phyloP scores from a whole-genome alignment of 2,888 invertebrate species.

The Leptothorax acervorum region DNA sequence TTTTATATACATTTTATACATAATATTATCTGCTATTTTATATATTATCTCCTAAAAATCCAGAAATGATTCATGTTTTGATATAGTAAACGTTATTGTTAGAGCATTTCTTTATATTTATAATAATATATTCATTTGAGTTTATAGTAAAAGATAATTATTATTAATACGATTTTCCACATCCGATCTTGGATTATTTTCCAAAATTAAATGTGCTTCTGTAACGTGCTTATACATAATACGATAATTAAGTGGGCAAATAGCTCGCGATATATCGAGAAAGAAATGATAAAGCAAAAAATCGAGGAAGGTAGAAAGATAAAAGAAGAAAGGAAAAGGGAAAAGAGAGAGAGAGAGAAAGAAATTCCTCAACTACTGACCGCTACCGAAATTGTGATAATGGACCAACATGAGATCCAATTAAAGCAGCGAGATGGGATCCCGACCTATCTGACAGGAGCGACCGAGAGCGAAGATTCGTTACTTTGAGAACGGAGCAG shows the following conservation, averaged over 20 bases:
- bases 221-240: not conserved
- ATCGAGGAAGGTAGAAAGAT: constrained; percentile 22
- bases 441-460: constrained; percentile 75
- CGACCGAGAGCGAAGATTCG: constrained; percentile 58
- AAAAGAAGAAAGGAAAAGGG: constrained; percentile 30
- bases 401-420: constrained; percentile 83
- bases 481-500: constrained; percentile 67
- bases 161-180: not conserved
- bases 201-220: not conserved
- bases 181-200: not conserved
- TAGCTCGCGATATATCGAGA: not conserved
- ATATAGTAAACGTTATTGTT: not conserved
- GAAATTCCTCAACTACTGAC: constrained; percentile 77
- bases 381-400: constrained; percentile 80
- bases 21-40: not conserved
- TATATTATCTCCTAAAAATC: not conserved
- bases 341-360: constrained; percentile 59
- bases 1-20: not conserved
- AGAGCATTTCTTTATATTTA: not conserved
- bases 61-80: not conserved
- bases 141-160: not conserved
- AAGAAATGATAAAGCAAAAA: not conserved
- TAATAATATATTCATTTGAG: not conserved
- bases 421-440: constrained; percentile 77
- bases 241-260: not conserved